Evolutionary conservation across 2,888 invertebrate genomes (phyloP).

Genomic region (Drosophila anomalata): DNA sequence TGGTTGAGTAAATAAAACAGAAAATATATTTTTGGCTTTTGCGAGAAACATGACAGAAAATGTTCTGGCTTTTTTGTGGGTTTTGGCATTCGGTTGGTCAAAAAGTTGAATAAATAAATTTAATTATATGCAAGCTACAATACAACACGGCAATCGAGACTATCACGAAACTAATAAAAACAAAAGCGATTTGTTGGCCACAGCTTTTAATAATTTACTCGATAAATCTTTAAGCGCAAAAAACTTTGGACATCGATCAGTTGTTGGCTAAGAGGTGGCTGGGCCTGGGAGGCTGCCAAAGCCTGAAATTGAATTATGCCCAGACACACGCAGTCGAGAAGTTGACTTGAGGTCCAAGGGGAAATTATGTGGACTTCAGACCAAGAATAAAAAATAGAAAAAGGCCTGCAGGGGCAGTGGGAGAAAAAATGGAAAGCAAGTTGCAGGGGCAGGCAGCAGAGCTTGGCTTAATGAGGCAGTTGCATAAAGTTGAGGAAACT

Average conservation of each 20-base stretch:
- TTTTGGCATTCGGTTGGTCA: constrained; percentile 23
- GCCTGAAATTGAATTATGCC: constrained; percentile 45
- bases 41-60: constrained; percentile 24
- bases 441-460: not conserved
- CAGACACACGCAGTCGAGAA: constrained; percentile 33
- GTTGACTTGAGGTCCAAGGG: constrained; percentile 27
- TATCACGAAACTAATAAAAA: constrained; percentile 30
- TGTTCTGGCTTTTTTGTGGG: constrained; percentile 8
- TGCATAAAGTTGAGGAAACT: constrained; percentile 3
- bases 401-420: not conserved
- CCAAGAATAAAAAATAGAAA: constrained; percentile 6
- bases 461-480: not conserved
- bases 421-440: constrained; percentile 2
- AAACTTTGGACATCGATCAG: constrained; percentile 34
- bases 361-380: constrained; percentile 33
- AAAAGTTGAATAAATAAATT: constrained; percentile 48
- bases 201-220: constrained; percentile 41
- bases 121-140: constrained; percentile 49
- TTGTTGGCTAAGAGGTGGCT: not conserved
- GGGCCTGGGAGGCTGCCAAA: not conserved
- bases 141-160: constrained; percentile 23
- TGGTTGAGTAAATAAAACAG: constrained; percentile 54
- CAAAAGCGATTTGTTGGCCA: constrained; percentile 28
- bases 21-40: constrained; percentile 31
- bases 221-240: constrained; percentile 36